These are phyloP conservation scores for Achatina immaculata DNA, from an alignment of 1,140 invertebrate genomes.

Conservation along the genomic window DNA sequence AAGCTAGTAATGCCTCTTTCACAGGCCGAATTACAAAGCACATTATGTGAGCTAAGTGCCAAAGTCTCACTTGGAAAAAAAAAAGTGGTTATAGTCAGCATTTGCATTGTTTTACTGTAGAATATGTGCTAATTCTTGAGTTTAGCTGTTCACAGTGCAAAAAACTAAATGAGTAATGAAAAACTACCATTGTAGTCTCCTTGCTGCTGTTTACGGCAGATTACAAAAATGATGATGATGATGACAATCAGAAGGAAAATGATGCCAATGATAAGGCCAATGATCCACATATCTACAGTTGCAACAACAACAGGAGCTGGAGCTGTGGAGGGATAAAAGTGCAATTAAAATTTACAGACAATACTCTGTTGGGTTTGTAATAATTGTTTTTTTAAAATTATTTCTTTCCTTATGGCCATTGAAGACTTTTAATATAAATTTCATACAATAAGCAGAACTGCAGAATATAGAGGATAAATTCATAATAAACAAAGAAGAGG, in stretches of 20 bases:
- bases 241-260: constrained; percentile 47
- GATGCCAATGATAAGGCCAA: constrained; percentile 48
- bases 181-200: constrained; percentile 47
- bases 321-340: constrained; percentile 30
- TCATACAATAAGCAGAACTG: neutral
- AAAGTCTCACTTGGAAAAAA: too few species aligned
- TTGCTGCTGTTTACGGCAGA: constrained; percentile 47
- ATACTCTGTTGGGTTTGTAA: neutral
- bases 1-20: too few species aligned
- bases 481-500: too few species aligned
- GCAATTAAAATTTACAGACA: too few species aligned
- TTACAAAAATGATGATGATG: constrained; percentile 45
- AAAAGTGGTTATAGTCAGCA: too few species aligned
- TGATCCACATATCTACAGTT: constrained; percentile 47
- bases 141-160: too few species aligned
- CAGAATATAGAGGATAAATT: neutral
- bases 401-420: neutral
- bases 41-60: too few species aligned
- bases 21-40: too few species aligned
- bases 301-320: constrained; percentile 17
- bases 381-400: neutral
- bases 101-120: too few species aligned
- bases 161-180: too few species aligned
- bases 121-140: too few species aligned
- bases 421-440: neutral